phyloP scores from a whole-genome alignment of 2,113 vertebrate genomes.

The Nothobranchius furzeri region DNA sequence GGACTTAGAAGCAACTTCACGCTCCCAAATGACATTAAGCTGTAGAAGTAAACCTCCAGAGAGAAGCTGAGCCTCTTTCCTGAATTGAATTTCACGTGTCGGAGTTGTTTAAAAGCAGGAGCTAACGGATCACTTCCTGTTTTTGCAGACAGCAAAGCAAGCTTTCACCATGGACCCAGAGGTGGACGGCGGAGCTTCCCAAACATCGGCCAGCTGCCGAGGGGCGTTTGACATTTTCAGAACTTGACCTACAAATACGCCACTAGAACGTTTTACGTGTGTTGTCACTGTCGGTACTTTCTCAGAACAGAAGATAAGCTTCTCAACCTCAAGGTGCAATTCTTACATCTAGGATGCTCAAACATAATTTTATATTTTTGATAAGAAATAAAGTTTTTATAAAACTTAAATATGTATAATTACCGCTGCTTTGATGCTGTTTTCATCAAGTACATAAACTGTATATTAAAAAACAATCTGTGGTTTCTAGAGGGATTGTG shows the following conservation, averaged over 20 bases:
- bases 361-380: slow-evolving; percentile 52
- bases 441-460: slow-evolving; percentile 10
- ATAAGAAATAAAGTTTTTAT: slow-evolving; percentile 25
- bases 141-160: slow-evolving; percentile 56
- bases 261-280: slow-evolving; percentile 47
- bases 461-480: not conserved
- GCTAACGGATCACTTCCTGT: slow-evolving; percentile 58
- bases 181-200: slow-evolving; percentile 31
- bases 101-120: slow-evolving; percentile 2
- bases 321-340: slow-evolving; percentile 19
- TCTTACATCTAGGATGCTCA: slow-evolving; percentile 25
- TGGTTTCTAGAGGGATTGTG: slow-evolving; percentile 1
- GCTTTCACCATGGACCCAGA: slow-evolving; percentile 50
- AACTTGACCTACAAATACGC: slow-evolving; percentile 56
- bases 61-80: not conserved
- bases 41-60: slow-evolving; percentile 16
- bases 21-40: not conserved
- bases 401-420: slow-evolving; percentile 4
- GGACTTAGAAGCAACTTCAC: not conserved
- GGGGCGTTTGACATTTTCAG: slow-evolving; percentile 35
- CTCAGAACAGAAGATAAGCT: slow-evolving; percentile 17
- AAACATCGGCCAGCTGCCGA: slow-evolving; percentile 44
- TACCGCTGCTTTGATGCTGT: not conserved
- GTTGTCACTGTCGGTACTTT: slow-evolving; percentile 41
- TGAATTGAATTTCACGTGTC: not conserved